Conservation (phyloP, 2,888 invertebrate species). For the Bruchidius siliquastri region DNA sequence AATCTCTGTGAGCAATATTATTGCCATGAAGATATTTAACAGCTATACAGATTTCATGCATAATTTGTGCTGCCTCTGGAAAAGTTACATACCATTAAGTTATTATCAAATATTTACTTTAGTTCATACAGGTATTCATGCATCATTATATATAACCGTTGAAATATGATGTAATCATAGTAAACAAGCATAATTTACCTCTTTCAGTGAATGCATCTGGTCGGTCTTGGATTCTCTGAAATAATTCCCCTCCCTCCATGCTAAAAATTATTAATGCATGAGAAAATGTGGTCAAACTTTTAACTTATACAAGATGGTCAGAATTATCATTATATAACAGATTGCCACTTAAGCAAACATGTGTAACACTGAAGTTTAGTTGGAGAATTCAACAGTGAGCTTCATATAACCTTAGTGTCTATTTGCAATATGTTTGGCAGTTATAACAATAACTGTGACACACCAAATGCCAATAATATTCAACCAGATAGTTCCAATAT, state of each 20-base stretch:
- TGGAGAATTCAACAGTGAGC: no score
- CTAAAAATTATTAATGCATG: constrained; percentile 44
- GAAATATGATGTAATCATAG: not conserved
- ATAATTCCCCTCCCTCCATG: constrained; percentile 98
- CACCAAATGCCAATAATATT: no score
- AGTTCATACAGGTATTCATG: not conserved
- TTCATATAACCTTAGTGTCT: no score
- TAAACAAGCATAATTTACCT: constrained; percentile 46
- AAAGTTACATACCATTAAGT: constrained; percentile 27
- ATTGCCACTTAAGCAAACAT: no score
- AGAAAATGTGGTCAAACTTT: not conserved
- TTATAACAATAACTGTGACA: no score
- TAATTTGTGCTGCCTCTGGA: constrained; percentile 86
- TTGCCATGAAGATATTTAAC: constrained; percentile 89
- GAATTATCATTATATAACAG: no score
- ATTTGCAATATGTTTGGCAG: no score
- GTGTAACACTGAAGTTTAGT: no score
- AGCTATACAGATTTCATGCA: constrained; percentile 94
- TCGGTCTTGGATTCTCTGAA: constrained; percentile 93
- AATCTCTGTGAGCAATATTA: constrained; percentile 94
- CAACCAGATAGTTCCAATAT: no score
- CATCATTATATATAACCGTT: not conserved
- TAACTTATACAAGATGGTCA: no score
- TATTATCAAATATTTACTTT: not conserved
- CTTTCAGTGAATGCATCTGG: constrained; percentile 95